phyloP scores from a whole-genome alignment of 2,797 vertebrate genomes.

The Aphelocoma californica region DNA sequence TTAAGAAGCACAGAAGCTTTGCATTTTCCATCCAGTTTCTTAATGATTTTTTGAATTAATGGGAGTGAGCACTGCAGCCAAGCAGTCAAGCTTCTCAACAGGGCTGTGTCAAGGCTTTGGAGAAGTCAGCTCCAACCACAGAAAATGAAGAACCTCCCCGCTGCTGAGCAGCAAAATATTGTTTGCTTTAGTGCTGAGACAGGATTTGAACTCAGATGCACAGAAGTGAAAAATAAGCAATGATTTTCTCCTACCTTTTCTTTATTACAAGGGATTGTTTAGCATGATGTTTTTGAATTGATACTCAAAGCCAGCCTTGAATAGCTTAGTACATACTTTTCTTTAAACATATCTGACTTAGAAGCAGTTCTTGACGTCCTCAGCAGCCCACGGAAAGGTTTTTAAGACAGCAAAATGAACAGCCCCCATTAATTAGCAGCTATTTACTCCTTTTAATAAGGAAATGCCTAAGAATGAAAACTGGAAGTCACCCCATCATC shows the following conservation, averaged over 20 bases:
- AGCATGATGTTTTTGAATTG: not conserved
- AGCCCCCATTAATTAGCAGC: not conserved
- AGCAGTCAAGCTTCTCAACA: not conserved
- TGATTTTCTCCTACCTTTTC: not conserved
- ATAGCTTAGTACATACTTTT: not conserved
- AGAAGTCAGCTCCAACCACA: not conserved
- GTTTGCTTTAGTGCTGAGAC: not conserved
- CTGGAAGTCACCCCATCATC: not conserved
- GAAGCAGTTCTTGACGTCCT: not conserved
- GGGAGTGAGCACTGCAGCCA: not conserved
- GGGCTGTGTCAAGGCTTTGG: not conserved
- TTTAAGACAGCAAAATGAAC: not conserved
- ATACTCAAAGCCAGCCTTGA: not conserved
- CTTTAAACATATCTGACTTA: not conserved
- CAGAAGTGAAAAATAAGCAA: not conserved
- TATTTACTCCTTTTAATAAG: conserved; percentile 5
- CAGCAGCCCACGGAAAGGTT: not conserved
- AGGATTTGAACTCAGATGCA: not conserved
- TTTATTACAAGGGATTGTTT: not conserved
- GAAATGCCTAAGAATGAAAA: not conserved
- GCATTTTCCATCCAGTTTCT: not conserved
- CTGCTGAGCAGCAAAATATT: not conserved
- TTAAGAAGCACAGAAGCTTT: not conserved
- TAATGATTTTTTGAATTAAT: conserved; percentile 16
- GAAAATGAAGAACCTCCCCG: not conserved